Percentiles rank a stretch among this genome's conserved stretches.
phyloP scores from a whole-genome alignment of 2,888 invertebrate species.

The Lamellibrachia columna region DNA sequence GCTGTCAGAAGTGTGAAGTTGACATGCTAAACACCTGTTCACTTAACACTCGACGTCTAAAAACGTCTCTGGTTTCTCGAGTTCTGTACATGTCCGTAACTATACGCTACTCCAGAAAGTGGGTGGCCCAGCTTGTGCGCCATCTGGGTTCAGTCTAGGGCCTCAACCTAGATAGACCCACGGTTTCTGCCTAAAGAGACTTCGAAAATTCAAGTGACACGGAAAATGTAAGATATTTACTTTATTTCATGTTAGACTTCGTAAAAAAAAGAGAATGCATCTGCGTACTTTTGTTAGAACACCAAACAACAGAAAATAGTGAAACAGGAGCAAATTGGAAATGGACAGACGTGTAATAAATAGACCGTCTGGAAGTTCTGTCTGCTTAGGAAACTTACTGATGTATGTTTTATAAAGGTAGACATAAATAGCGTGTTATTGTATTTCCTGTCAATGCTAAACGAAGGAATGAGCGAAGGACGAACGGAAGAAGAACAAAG shows the following conservation, averaged over 20 bases:
- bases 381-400: neutral
- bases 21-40: slow-evolving; percentile 6
- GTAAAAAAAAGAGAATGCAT: neutral
- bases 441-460: neutral
- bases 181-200: too few relatives aligned
- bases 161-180: neutral
- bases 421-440: neutral
- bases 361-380: too few relatives aligned
- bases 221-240: neutral
- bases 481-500: neutral
- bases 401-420: neutral
- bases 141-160: neutral
- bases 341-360: neutral
- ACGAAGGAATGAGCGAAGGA: neutral
- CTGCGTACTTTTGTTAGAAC: neutral
- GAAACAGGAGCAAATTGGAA: neutral
- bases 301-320: neutral
- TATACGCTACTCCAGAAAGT: neutral
- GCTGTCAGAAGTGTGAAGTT: neutral
- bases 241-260: neutral
- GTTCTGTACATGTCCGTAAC: neutral
- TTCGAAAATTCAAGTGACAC: neutral
- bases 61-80: neutral
- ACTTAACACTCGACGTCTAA: slow-evolving; percentile 16
- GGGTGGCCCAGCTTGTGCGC: neutral